A percentile compares a stretch with the other conserved stretches of the same genome.
These are phyloP conservation scores for Perodicticus potto DNA, from an alignment of 2,797 vertebrate species.

Conservation along the genomic window DNA sequence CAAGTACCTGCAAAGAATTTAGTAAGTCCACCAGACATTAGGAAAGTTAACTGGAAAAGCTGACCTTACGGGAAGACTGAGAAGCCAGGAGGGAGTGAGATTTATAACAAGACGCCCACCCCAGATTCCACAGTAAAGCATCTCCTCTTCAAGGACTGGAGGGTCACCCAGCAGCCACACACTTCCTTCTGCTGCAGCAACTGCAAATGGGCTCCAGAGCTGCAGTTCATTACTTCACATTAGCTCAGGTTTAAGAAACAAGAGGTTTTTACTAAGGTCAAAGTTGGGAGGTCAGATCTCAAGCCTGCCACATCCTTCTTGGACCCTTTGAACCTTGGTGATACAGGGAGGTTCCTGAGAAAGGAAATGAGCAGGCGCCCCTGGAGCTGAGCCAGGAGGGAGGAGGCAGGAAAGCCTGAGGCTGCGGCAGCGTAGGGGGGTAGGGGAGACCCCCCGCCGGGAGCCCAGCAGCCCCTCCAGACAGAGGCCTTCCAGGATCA, in stretches of 20 bases:
- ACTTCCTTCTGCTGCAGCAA: not conserved
- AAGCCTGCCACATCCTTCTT: not conserved
- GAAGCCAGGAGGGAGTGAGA: not conserved
- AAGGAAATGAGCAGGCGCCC: slow-evolving; percentile 16
- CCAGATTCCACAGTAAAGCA: not conserved
- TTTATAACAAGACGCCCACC: not conserved
- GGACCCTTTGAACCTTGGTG: slow-evolving; percentile 10
- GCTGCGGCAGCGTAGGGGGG: not conserved
- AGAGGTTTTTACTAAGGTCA: slow-evolving; percentile 21
- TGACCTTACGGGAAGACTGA: not conserved
- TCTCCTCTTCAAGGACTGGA: not conserved
- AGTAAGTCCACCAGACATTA: not conserved
- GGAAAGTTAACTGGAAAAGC: slow-evolving; percentile 1
- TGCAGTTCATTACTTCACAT: not conserved
- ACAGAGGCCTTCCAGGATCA: not conserved
- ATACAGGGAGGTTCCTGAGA: not conserved
- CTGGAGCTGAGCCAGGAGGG: slow-evolving; percentile 47
- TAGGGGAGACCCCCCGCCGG: slow-evolving; percentile 22
- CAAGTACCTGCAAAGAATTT: not conserved
- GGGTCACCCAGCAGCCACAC: not conserved
- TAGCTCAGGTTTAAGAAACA: not conserved
- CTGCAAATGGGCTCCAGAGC: not conserved
- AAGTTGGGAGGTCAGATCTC: not conserved
- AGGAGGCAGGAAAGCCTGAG: slow-evolving; percentile 55
- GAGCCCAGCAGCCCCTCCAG: not conserved